Percentiles rank a stretch among this genome's conserved stretches.
Conservation (phyloP, 2,888 invertebrate genomes). For the Ptychoptera albimana region DNA sequence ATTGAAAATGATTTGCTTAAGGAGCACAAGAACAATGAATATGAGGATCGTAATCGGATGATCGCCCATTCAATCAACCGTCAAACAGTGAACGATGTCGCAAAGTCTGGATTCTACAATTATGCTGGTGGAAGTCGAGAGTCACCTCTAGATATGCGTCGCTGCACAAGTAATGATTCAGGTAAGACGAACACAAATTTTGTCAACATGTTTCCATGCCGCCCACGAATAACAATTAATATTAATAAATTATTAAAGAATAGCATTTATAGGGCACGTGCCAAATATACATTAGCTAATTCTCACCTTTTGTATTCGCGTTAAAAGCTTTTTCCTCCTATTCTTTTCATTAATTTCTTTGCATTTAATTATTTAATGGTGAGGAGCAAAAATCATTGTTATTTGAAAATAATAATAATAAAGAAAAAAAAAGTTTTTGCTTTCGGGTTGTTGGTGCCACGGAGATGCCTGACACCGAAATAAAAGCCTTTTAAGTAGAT, state of each 20-base stretch:
- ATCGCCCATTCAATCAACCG: not conserved
- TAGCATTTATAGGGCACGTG: too few relatives aligned
- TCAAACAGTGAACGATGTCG: not conserved
- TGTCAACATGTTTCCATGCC: not conserved
- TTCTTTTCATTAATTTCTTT: conserved; percentile 1
- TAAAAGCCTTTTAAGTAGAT: conserved; percentile 6
- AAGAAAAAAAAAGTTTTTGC: too few relatives aligned
- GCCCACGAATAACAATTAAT: too few relatives aligned
- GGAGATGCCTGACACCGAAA: conserved; percentile 5
- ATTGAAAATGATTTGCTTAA: conserved; percentile 4
- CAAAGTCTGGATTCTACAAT: not conserved
- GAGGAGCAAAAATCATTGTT: too few relatives aligned
- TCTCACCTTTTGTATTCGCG: conserved; percentile 1
- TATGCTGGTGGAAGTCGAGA: conserved; percentile 9
- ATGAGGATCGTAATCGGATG: conserved; percentile 2
- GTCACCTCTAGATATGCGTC: conserved; percentile 28
- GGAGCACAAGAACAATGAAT: not conserved
- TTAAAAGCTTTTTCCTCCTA: conserved; percentile 1
- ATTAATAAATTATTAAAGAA: too few relatives aligned
- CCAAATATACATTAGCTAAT: conserved; percentile 1
- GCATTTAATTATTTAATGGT: not conserved
- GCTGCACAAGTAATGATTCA: conserved; percentile 28
- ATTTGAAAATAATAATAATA: too few relatives aligned
- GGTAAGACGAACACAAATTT: conserved; percentile 17
- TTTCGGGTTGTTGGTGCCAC: not conserved